These are phyloP conservation scores for Nansenia antarctica DNA, from an alignment of 2,113 vertebrate species.

Conservation along the genomic window DNA sequence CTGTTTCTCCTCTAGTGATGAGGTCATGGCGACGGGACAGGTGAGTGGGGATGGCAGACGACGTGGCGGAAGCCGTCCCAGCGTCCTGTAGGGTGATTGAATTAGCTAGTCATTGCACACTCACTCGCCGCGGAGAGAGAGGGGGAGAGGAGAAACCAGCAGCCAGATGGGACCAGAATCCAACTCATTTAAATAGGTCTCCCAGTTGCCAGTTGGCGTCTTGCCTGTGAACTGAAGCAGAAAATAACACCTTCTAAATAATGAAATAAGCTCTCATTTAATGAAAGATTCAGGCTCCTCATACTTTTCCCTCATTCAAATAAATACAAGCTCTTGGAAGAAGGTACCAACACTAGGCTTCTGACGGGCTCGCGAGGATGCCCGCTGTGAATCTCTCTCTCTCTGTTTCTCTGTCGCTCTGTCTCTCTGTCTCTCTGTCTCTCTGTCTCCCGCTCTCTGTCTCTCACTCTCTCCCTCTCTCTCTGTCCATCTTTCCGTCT, in stretches of 20 bases:
- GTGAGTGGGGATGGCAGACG: constrained; percentile 45
- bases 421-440: constrained; percentile 3
- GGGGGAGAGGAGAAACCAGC: constrained; percentile 39
- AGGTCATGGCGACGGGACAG: constrained; percentile 35
- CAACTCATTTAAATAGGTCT: constrained; percentile 70
- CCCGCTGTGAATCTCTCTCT: constrained; percentile 28
- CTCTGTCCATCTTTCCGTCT: background rate
- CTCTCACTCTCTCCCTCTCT: constrained; percentile 12
- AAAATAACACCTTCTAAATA: constrained; percentile 75
- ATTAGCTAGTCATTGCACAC: constrained; percentile 53
- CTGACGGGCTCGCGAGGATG: constrained; percentile 24
- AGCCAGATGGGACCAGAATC: constrained; percentile 73
- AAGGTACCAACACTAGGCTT: constrained; percentile 52
- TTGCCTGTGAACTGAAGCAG: constrained; percentile 66
- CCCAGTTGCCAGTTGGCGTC: constrained; percentile 71
- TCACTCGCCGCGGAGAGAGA: constrained; percentile 33
- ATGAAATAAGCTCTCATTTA: constrained; percentile 70
- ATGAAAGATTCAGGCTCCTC: constrained; percentile 66
- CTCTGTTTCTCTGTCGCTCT: constrained; percentile 20
- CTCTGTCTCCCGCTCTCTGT: constrained; percentile 3
- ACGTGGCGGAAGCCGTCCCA: constrained; percentile 42
- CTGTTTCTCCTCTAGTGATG: constrained; percentile 25
- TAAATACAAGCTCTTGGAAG: constrained; percentile 59
- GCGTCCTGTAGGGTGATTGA: constrained; percentile 43
- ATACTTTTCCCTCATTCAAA: constrained; percentile 51